phyloP scores from a whole-genome alignment of 1,140 invertebrate species.

The Linepithema humile region DNA sequence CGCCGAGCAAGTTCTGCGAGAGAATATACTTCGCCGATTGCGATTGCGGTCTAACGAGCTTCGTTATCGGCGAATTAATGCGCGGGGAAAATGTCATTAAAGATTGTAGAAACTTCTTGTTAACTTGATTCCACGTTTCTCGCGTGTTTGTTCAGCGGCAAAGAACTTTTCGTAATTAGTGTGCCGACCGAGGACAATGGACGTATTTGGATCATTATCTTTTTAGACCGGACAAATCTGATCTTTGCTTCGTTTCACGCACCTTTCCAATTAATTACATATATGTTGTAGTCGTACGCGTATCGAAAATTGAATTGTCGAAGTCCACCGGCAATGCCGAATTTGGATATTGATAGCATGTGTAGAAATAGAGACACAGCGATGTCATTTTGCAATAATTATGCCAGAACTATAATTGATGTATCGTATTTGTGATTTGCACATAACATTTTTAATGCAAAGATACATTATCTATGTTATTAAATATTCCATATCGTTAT shows the following conservation, averaged over 20 bases:
- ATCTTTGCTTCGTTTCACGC: neutral
- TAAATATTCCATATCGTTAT: too few relatives aligned
- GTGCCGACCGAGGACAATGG: neutral
- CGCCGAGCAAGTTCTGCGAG: neutral
- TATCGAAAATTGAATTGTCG: neutral
- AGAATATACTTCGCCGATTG: neutral
- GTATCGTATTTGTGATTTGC: neutral
- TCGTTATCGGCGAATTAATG: neutral
- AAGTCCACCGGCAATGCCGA: neutral
- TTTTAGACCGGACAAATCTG: neutral
- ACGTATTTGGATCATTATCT: neutral
- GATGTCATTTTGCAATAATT: neutral
- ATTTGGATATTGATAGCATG: neutral
- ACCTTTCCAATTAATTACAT: too few relatives aligned
- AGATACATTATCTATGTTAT: neutral
- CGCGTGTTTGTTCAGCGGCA: neutral
- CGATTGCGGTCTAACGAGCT: neutral
- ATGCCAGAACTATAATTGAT: neutral
- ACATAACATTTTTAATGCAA: neutral
- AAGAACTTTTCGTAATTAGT: neutral
- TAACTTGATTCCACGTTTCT: neutral
- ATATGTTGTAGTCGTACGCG: too few relatives aligned
- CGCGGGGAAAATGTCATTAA: neutral
- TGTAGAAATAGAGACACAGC: neutral
- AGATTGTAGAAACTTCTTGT: neutral